phyloP scores from a whole-genome alignment of 2,113 vertebrate genomes.

The Centropus bengalensis region DNA sequence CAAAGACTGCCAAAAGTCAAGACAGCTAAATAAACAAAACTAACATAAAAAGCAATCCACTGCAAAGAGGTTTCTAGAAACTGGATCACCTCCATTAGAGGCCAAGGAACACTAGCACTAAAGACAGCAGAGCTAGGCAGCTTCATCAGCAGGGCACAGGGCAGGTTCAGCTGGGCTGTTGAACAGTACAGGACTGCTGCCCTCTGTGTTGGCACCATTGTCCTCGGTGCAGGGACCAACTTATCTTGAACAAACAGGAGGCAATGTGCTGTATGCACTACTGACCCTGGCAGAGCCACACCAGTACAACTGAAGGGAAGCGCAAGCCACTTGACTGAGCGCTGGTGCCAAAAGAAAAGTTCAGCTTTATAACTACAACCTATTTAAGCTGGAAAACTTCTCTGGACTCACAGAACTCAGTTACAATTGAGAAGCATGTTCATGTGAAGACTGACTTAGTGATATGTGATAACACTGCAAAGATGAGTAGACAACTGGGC shows the following conservation, averaged over 20 bases:
- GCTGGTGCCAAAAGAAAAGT: background rate
- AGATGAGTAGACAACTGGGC: slow-evolving; percentile 48
- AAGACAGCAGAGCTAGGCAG: background rate
- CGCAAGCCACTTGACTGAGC: background rate
- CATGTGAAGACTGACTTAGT: slow-evolving; percentile 1
- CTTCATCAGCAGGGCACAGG: background rate
- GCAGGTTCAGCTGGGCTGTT: rapidly evolving
- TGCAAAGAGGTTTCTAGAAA: background rate
- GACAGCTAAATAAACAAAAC: background rate
- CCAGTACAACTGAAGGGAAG: background rate
- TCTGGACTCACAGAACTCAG: background rate
- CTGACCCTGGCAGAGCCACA: background rate
- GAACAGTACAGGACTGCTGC: background rate
- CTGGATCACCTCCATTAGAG: background rate
- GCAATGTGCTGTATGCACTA: background rate
- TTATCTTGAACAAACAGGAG: background rate
- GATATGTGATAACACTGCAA: slow-evolving; percentile 55
- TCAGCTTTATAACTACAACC: background rate
- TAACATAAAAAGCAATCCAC: background rate
- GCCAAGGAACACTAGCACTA: background rate
- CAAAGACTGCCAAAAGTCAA: background rate
- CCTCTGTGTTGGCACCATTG: background rate
- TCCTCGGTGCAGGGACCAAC: background rate
- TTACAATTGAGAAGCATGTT: slow-evolving; percentile 2
- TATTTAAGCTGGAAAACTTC: background rate